Percentiles rank a stretch among this genome's conserved stretches.
These are phyloP conservation scores for Megamerina dolium DNA, from an alignment of 2,888 invertebrate genomes.

Conservation along the genomic window DNA sequence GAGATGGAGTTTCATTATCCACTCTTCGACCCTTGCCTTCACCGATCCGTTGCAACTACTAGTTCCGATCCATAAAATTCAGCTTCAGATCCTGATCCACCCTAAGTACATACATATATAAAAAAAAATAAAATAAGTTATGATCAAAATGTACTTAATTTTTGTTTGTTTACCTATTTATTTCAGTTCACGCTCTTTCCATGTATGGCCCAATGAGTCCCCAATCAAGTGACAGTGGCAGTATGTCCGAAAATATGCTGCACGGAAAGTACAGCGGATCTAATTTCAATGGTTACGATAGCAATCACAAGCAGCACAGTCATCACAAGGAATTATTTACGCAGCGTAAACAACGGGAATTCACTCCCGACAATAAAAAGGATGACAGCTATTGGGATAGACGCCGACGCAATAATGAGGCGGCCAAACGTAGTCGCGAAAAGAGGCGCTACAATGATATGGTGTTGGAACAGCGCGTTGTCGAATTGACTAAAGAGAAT, in stretches of 20 bases:
- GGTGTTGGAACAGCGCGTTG: slow-evolving; percentile 89
- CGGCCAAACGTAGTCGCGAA: slow-evolving; percentile 93
- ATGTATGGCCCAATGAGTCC: slow-evolving; percentile 44
- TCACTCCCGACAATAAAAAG: slow-evolving; percentile 94
- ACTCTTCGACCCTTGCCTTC: too few relatives aligned
- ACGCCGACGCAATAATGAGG: slow-evolving; percentile 91
- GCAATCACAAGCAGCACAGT: slow-evolving; percentile 22
- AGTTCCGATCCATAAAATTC: too few relatives aligned
- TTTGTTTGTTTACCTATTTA: not conserved
- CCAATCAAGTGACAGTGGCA: slow-evolving; percentile 51
- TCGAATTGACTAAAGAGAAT: slow-evolving; percentile 92
- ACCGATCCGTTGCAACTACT: too few relatives aligned
- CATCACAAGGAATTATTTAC: slow-evolving; percentile 79
- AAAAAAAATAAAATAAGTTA: too few relatives aligned
- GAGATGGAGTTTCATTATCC: too few relatives aligned
- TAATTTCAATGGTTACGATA: slow-evolving; percentile 22
- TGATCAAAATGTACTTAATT: too few relatives aligned
- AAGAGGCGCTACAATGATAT: slow-evolving; percentile 94
- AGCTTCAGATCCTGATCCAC: too few relatives aligned
- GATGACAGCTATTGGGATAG: slow-evolving; percentile 98
- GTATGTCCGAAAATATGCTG: slow-evolving; percentile 33
- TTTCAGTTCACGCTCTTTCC: slow-evolving; percentile 36
- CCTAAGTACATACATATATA: too few relatives aligned
- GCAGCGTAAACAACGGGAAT: slow-evolving; percentile 89
- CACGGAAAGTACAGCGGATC: slow-evolving; percentile 27